Conservation (phyloP, 2,888 invertebrate genomes). For the Myopa tessellatipennis region DNA sequence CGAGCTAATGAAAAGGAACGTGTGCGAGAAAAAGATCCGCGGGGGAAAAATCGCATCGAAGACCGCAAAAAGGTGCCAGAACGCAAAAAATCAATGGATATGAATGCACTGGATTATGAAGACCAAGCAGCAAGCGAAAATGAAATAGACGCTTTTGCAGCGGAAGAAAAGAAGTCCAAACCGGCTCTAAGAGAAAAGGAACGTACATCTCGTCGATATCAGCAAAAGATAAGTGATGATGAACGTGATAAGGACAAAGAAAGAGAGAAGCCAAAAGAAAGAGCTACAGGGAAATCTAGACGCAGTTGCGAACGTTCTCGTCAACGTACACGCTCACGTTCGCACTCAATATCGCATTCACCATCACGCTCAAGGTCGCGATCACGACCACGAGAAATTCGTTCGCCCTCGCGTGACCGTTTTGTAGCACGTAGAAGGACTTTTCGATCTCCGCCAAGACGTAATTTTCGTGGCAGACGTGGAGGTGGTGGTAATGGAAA, state of each 20-base stretch:
- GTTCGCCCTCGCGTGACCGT: constrained; percentile 57
- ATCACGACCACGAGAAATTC: constrained; percentile 48
- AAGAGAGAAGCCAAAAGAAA: constrained; percentile 42
- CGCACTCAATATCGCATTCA: constrained; percentile 44
- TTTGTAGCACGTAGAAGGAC: constrained; percentile 52
- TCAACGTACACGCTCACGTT: constrained; percentile 46
- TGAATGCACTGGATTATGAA: constrained; percentile 81
- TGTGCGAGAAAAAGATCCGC: constrained; percentile 33
- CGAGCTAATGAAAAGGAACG: constrained; percentile 45
- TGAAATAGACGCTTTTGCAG: constrained; percentile 46
- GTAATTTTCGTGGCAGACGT: constrained; percentile 52
- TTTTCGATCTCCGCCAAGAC: constrained; percentile 59
- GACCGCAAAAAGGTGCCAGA: constrained; percentile 50
- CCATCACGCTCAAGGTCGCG: constrained; percentile 53
- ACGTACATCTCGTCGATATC: constrained; percentile 18
- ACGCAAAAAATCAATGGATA: constrained; percentile 71
- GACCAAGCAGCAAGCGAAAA: constrained; percentile 71
- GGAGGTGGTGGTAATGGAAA: constrained; percentile 60
- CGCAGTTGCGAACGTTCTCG: constrained; percentile 47
- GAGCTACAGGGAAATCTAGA: constrained; percentile 39
- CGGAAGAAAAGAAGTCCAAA: constrained; percentile 37
- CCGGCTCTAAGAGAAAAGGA: constrained; percentile 38
- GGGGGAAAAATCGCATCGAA: constrained; percentile 5
- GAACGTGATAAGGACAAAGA: constrained; percentile 55
- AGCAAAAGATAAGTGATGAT: constrained; percentile 26